Conservation (phyloP, 2,113 vertebrate species). For the Calidris pugnax region DNA sequence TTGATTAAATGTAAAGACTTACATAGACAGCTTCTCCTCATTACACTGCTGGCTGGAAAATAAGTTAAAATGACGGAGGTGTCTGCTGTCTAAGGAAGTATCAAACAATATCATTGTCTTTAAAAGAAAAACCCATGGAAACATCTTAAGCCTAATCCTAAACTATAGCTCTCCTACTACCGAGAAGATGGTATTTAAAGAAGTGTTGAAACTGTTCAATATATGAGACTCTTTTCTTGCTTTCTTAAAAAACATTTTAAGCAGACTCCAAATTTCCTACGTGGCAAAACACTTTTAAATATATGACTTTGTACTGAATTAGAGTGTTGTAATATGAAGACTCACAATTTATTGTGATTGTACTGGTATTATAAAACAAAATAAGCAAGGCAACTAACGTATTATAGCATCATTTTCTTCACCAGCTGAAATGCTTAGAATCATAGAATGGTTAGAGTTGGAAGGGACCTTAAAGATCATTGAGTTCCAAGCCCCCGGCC, state of each 20-base stretch:
- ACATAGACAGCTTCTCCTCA: constrained; percentile 64
- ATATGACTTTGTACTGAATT: background rate
- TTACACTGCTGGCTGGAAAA: constrained; percentile 54
- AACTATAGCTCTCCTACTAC: background rate
- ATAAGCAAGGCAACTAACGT: background rate
- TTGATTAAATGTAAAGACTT: constrained; percentile 78
- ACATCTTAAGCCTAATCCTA: background rate
- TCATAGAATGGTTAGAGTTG: no score
- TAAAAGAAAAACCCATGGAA: constrained; percentile 5
- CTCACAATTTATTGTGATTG: background rate
- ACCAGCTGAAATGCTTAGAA: background rate
- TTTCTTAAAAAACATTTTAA: background rate
- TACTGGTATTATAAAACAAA: background rate
- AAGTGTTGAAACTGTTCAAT: background rate
- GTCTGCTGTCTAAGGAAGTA: background rate
- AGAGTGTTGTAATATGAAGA: background rate
- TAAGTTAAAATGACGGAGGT: constrained; percentile 6
- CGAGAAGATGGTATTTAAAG: background rate
- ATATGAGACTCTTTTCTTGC: background rate
- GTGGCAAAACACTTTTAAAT: background rate
- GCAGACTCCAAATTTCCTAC: background rate
- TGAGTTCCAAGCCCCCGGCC: no score
- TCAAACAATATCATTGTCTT: background rate
- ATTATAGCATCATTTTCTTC: background rate
- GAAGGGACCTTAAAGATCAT: no score